Conservation (phyloP, 2,888 invertebrate species). For the Sylvicola fuscatus region DNA sequence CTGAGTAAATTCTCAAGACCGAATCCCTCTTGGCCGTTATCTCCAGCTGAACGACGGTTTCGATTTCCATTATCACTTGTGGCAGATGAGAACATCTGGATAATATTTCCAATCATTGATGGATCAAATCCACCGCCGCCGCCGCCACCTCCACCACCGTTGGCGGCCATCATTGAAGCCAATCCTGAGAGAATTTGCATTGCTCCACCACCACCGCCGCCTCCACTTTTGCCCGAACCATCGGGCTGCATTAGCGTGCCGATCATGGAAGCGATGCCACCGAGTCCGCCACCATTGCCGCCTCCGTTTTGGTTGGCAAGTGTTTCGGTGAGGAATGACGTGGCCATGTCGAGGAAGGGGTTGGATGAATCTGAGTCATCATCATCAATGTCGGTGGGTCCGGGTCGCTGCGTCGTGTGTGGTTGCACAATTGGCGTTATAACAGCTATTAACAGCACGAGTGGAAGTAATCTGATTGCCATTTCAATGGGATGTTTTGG, state of each 20-base stretch:
- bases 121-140: constrained; percentile 34
- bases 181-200: constrained; percentile 23
- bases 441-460: neutral
- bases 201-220: constrained; percentile 19
- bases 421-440: neutral
- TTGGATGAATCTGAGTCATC: constrained; percentile 28
- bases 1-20: constrained; percentile 32
- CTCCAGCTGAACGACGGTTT: constrained; percentile 9
- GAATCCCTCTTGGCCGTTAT: constrained; percentile 22
- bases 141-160: constrained; percentile 19
- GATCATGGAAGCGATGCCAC: constrained; percentile 41
- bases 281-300: constrained; percentile 28
- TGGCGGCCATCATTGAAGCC: constrained; percentile 20
- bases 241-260: constrained; percentile 48
- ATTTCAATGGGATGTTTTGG: no score
- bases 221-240: constrained; percentile 14
- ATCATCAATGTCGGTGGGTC: constrained; percentile 17
- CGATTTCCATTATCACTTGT: constrained; percentile 13
- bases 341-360: constrained; percentile 46
- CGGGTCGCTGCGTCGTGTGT: constrained; percentile 15
- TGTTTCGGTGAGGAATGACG: constrained; percentile 43
- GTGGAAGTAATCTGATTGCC: no score
- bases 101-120: constrained; percentile 34
- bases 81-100: constrained; percentile 30
- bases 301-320: constrained; percentile 18